These are phyloP conservation scores for Penaeus indicus DNA, from an alignment of 1,140 invertebrate genomes.

Conservation along the genomic window DNA sequence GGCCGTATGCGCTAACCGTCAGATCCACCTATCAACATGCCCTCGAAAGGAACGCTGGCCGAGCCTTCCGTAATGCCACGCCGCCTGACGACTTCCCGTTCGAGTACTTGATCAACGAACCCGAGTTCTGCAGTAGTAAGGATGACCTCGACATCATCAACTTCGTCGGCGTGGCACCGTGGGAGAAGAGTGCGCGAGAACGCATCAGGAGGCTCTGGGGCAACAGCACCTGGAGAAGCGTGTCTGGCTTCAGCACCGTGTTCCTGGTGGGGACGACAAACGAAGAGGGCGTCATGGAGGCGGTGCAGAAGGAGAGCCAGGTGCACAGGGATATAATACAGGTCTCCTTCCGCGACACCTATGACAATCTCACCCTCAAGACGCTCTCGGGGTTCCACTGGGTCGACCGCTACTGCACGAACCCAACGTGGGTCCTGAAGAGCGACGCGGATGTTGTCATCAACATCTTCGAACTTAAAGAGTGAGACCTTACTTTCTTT, in stretches of 20 bases:
- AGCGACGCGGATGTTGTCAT: constrained; percentile 42
- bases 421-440: constrained; percentile 40
- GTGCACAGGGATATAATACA: constrained; percentile 22
- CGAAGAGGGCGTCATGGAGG: background rate
- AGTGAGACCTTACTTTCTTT: background rate
- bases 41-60: background rate
- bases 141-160: constrained; percentile 32
- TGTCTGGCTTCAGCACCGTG: constrained; percentile 23
- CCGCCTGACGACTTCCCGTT: background rate
- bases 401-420: constrained; percentile 35
- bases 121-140: background rate
- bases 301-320: constrained; percentile 20
- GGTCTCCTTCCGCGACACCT: constrained; percentile 26
- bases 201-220: constrained; percentile 44
- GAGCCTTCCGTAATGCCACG: background rate
- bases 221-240: background rate
- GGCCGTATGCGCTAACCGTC: no score
- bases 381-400: constrained; percentile 12
- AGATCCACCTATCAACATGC: background rate
- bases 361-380: constrained; percentile 42
- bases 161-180: background rate
- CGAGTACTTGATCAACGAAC: constrained; percentile 38
- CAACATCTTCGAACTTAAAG: constrained; percentile 29
- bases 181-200: background rate
- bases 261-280: background rate